Conservation (phyloP, 2,888 invertebrate genomes). For the Acanthacorydalis orientalis region DNA sequence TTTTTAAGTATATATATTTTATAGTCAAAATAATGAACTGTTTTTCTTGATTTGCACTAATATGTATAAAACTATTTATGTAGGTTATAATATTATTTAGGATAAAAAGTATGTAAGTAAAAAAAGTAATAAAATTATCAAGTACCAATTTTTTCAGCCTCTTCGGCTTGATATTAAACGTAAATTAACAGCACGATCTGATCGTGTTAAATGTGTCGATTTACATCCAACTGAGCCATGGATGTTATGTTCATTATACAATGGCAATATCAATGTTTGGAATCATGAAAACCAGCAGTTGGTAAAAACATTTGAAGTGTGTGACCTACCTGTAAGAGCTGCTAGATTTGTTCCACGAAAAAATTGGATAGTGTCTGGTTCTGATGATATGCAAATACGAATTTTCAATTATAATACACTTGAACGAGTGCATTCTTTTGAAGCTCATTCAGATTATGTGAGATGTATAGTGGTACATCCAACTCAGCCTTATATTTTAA, state of each 20-base stretch:
- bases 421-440: conserved; percentile 88
- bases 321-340: conserved; percentile 90
- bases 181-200: conserved; percentile 91
- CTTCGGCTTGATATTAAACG: conserved; percentile 95
- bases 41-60: no score
- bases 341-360: conserved; percentile 94
- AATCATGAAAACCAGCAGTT: conserved; percentile 90
- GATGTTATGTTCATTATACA: conserved; percentile 96
- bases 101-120: no score
- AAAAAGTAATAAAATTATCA: no score
- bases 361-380: conserved; percentile 97
- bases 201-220: conserved; percentile 96
- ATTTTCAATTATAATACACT: conserved; percentile 98
- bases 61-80: no score
- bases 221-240: conserved; percentile 96
- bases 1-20: no score
- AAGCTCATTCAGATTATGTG: conserved; percentile 98
- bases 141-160: conserved; percentile 42
- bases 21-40: no score
- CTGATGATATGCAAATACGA: conserved; percentile 88
- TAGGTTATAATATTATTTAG: no score
- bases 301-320: conserved; percentile 81
- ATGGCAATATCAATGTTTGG: conserved; percentile 99
- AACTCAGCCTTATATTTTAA: conserved; percentile 89
- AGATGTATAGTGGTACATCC: conserved; percentile 94